Evolutionary conservation across 23 tunicate species (phyloP).

Genomic region (Oikopleura albicans): DNA sequence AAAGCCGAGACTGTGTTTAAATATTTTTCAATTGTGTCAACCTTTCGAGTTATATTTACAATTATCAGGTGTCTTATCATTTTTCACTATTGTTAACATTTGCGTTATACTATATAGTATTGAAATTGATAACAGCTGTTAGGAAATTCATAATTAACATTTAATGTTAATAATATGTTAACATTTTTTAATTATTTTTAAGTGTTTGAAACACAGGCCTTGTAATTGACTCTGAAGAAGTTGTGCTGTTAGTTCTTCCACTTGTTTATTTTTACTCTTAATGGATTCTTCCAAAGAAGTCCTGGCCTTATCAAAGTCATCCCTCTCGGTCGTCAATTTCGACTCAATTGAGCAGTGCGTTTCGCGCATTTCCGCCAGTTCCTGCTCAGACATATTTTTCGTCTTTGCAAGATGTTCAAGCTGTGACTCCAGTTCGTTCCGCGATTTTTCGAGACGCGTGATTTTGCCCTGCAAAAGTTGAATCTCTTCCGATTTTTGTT

Average conservation of each 20-base stretch:
- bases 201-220: too few relatives aligned
- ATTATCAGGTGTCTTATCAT: too few relatives aligned
- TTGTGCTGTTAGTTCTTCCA: constrained; percentile 4
- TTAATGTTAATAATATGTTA: too few relatives aligned
- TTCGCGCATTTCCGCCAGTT: background rate
- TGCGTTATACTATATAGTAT: too few relatives aligned
- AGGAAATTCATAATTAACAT: too few relatives aligned
- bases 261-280: constrained; percentile 7
- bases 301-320: background rate
- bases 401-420: constrained; percentile 10
- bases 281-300: background rate
- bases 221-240: background rate
- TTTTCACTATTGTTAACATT: too few relatives aligned
- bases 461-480: background rate
- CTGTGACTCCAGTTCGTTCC: background rate
- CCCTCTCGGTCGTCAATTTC: background rate
- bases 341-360: background rate
- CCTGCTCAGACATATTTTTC: background rate
- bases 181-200: too few relatives aligned
- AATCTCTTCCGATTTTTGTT: background rate
- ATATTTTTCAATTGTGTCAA: too few relatives aligned
- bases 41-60: too few relatives aligned
- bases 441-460: background rate
- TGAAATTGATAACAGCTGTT: too few relatives aligned
- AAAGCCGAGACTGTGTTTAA: too few relatives aligned